Evolutionary conservation across 2,888 invertebrate species (phyloP).

Genomic region (Tetramorium bicarinatum): DNA sequence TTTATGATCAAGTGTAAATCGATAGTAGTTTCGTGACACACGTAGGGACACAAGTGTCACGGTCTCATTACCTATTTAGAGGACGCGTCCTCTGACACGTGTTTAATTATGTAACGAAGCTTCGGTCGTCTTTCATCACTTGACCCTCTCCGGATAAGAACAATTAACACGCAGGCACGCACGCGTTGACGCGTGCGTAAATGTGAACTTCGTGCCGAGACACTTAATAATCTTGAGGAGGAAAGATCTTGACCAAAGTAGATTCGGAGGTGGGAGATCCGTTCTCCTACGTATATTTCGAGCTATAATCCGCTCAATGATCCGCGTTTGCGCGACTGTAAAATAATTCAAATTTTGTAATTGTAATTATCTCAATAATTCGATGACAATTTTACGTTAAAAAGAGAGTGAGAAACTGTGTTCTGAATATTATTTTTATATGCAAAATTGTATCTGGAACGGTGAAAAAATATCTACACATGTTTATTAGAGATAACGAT

Average conservation of each 20-base stretch:
- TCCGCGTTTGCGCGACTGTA: neutral
- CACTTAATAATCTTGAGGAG: neutral
- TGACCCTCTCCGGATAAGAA: slow-evolving; percentile 24
- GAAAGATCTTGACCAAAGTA: neutral
- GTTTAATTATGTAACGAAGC: slow-evolving; percentile 65
- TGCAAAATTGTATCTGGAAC: neutral
- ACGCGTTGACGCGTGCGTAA: neutral
- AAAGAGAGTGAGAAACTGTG: neutral
- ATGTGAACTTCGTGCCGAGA: neutral
- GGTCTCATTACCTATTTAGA: slow-evolving; percentile 62
- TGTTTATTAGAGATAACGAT: neutral
- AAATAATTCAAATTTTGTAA: slow-evolving; percentile 16
- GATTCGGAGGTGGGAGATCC: neutral
- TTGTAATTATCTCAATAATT: neutral
- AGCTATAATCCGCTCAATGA: neutral
- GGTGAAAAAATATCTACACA: neutral
- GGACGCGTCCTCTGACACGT: slow-evolving; percentile 43
- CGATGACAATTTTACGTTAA: neutral
- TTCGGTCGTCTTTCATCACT: slow-evolving; percentile 9
- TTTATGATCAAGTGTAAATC: neutral
- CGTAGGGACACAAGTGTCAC: slow-evolving; percentile 1
- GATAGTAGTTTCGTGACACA: neutral
- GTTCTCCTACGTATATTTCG: neutral
- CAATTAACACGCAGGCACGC: neutral
- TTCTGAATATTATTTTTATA: neutral